These are phyloP conservation scores for Iguana delicatissima DNA, from an alignment of 2,797 vertebrate species.

Conservation along the genomic window DNA sequence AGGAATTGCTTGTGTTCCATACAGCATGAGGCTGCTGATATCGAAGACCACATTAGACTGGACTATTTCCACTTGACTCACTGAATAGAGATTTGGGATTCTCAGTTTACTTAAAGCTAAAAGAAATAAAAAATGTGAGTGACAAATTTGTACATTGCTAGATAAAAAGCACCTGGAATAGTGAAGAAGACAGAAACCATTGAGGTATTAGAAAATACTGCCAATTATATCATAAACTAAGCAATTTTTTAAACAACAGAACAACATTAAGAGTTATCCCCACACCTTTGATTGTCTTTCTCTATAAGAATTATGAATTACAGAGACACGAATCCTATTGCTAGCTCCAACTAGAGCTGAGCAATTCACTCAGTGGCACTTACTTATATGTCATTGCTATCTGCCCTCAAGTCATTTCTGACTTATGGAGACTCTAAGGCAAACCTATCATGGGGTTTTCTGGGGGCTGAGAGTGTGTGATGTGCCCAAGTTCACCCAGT, in stretches of 20 bases:
- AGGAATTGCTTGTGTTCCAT: slow-evolving; percentile 94
- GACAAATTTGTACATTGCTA: neutral
- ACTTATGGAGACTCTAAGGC: too few relatives aligned
- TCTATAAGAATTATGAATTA: too few relatives aligned
- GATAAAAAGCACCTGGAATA: neutral
- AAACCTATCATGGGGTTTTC: too few relatives aligned
- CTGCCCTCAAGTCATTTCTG: too few relatives aligned
- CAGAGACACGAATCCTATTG: neutral
- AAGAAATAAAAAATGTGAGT: slow-evolving; percentile 58
- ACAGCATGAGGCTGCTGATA: slow-evolving; percentile 97
- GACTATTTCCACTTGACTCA: slow-evolving; percentile 96
- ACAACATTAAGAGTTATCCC: neutral
- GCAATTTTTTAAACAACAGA: neutral
- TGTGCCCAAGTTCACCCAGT: too few relatives aligned
- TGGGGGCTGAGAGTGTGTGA: too few relatives aligned
- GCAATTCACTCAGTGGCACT: too few relatives aligned
- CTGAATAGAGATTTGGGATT: slow-evolving; percentile 90
- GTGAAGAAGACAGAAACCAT: neutral
- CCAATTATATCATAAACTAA: neutral
- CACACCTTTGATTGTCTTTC: neutral
- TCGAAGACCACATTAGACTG: slow-evolving; percentile 98
- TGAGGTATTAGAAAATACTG: neutral
- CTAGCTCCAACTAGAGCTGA: neutral
- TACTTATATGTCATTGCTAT: too few relatives aligned
- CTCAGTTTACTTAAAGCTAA: slow-evolving; percentile 94